phyloP scores from a whole-genome alignment of 2,888 invertebrate genomes.

The Fragum sueziense region DNA sequence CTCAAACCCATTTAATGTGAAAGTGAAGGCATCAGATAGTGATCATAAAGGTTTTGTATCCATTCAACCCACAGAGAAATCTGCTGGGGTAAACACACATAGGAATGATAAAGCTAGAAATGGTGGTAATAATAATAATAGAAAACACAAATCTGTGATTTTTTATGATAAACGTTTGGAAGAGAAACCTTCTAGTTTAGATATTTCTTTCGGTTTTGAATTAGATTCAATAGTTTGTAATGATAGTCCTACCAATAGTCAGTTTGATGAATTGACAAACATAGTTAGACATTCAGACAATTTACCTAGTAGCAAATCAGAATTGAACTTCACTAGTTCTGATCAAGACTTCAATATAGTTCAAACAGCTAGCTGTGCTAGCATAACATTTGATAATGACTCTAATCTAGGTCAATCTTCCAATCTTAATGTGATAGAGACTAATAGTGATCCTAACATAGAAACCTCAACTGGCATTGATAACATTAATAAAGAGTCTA shows the following conservation, averaged over 20 bases:
- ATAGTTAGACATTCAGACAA: conserved; percentile 5
- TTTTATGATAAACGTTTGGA: conserved; percentile 74
- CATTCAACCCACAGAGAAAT: conserved; percentile 27
- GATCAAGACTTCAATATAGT: conserved; percentile 11
- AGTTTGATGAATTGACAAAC: background rate
- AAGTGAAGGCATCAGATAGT: background rate
- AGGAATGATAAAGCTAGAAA: conserved; percentile 43
- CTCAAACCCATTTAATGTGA: background rate
- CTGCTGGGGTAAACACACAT: conserved; percentile 32
- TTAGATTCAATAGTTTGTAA: conserved; percentile 44
- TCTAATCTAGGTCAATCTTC: conserved; percentile 46
- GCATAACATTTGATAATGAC: conserved; percentile 12
- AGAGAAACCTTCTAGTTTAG: conserved; percentile 67
- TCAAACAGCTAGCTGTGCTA: conserved; percentile 18
- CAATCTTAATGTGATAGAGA: conserved; percentile 51
- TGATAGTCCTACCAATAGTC: conserved; percentile 25
- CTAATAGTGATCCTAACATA: conserved; percentile 23
- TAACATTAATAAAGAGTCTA: background rate
- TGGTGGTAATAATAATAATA: conserved; percentile 41
- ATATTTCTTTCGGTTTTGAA: conserved; percentile 77
- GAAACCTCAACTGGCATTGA: conserved; percentile 19
- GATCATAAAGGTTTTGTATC: conserved; percentile 25
- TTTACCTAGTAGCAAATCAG: conserved; percentile 1
- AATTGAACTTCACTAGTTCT: conserved; percentile 17
- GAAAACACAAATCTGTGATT: conserved; percentile 71